Evolutionary conservation across 2,797 vertebrate species (phyloP).

Genomic region (Enteromius unitaeniatus): DNA sequence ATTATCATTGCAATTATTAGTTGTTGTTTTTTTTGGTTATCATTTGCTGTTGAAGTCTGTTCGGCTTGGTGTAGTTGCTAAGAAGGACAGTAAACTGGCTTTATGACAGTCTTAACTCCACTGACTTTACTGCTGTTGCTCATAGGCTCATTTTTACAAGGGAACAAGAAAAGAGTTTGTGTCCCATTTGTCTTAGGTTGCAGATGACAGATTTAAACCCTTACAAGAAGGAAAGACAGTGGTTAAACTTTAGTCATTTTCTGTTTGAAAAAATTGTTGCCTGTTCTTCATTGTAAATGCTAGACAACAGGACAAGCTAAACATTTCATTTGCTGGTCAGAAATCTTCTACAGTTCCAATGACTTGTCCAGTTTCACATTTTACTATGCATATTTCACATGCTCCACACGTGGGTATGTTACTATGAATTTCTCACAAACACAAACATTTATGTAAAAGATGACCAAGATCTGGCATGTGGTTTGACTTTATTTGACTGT

Average conservation of each 20-base stretch:
- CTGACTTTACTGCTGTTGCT: constrained; percentile 60
- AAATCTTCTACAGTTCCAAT: not conserved
- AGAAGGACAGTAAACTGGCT: constrained; percentile 70
- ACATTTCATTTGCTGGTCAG: not conserved
- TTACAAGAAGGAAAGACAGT: not conserved
- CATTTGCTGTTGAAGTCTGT: constrained; percentile 39
- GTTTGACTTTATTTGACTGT: constrained; percentile 19
- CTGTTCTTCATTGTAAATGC: not conserved
- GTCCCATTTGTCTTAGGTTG: constrained; percentile 54
- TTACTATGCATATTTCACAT: constrained; percentile 48
- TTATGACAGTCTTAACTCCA: constrained; percentile 70
- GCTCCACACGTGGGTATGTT: constrained; percentile 47
- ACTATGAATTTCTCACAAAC: constrained; percentile 9
- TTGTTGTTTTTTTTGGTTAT: not conserved
- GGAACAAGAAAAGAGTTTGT: constrained; percentile 71
- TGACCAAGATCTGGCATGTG: constrained; percentile 18
- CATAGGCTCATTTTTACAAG: constrained; percentile 68
- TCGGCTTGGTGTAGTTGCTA: constrained; percentile 35
- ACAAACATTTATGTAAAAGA: constrained; percentile 38
- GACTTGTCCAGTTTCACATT: constrained; percentile 20
- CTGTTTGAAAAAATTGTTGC: not conserved
- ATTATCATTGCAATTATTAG: not conserved
- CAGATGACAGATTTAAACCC: constrained; percentile 34
- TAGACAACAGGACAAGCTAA: not conserved
- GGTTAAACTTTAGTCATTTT: not conserved